phyloP scores from a whole-genome alignment of 2,888 invertebrate species.

The Eilema depressum region DNA sequence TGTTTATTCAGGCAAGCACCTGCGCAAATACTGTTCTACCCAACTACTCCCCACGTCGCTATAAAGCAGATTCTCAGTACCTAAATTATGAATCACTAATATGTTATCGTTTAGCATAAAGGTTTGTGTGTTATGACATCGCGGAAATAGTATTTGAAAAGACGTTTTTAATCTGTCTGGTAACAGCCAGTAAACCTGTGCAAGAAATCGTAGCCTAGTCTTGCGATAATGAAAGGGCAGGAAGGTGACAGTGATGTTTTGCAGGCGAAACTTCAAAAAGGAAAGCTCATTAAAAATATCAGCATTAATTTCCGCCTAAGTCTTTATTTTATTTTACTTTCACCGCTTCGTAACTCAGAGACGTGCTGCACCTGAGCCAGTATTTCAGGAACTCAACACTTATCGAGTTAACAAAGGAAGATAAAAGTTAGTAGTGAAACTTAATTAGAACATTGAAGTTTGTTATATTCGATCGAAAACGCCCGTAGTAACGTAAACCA shows the following conservation, averaged over 20 bases:
- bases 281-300: conserved; percentile 2
- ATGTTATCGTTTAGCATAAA: not conserved
- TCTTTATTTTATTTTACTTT: conserved; percentile 9
- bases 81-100: not conserved
- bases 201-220: not conserved
- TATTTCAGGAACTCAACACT: conserved; percentile 23
- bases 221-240: not conserved
- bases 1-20: conserved; percentile 8
- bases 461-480: conserved; percentile 45
- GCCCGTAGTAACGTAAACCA: conserved; percentile 28
- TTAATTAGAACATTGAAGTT: conserved; percentile 46
- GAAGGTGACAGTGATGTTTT: not conserved
- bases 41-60: not conserved
- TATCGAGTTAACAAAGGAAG: conserved; percentile 33
- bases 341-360: conserved; percentile 1
- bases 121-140: not conserved
- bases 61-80: not conserved
- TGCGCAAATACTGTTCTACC: conserved; percentile 1
- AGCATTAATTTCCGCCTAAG: not conserved
- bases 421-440: conserved; percentile 47
- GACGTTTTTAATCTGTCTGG: no score
- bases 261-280: not conserved
- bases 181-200: not conserved
- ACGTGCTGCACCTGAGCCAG: conserved; percentile 17
- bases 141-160: not conserved